Percentiles rank a stretch among this genome's conserved stretches.
These are phyloP conservation scores for Salvator merianae DNA, from an alignment of 2,113 vertebrate genomes.

Conservation along the genomic window DNA sequence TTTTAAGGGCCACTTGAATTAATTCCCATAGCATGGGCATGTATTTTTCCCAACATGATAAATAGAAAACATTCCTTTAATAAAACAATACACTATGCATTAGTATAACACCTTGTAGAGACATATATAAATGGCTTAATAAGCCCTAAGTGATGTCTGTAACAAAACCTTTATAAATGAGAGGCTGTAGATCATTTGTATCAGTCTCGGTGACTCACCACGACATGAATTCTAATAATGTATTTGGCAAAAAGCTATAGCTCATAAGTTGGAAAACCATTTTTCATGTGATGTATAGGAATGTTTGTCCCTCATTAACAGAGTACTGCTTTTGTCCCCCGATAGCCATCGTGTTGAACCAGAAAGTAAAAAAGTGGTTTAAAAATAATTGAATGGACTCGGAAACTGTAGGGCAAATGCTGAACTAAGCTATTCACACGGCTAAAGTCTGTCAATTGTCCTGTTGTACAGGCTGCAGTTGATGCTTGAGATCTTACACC, in stretches of 20 bases:
- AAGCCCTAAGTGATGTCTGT: slow-evolving; percentile 32
- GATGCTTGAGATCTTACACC: background rate
- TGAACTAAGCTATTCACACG: background rate
- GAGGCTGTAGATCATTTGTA: slow-evolving; percentile 27
- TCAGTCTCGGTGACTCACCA: background rate
- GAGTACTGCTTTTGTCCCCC: background rate
- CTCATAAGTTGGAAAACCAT: slow-evolving; percentile 10
- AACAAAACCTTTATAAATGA: slow-evolving; percentile 28
- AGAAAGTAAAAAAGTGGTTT: background rate
- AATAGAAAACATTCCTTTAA: slow-evolving; percentile 31
- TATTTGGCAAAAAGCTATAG: slow-evolving; percentile 14
- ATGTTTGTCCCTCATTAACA: slow-evolving; percentile 7
- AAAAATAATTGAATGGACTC: background rate
- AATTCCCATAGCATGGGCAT: background rate
- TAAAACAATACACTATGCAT: slow-evolving; percentile 29
- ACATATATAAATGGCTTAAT: slow-evolving; percentile 39
- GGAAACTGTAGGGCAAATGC: background rate
- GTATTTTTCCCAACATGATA: slow-evolving; percentile 18
- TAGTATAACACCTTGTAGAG: slow-evolving; percentile 24
- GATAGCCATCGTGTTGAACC: background rate
- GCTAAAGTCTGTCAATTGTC: background rate
- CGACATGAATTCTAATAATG: slow-evolving; percentile 33
- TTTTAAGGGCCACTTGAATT: background rate
- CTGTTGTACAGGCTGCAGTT: background rate
- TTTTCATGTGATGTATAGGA: slow-evolving; percentile 30